Percentiles rank a stretch among this genome's conserved stretches.
Conservation (phyloP, 2,113 vertebrate genomes). For the Microcebus tavaratra region DNA sequence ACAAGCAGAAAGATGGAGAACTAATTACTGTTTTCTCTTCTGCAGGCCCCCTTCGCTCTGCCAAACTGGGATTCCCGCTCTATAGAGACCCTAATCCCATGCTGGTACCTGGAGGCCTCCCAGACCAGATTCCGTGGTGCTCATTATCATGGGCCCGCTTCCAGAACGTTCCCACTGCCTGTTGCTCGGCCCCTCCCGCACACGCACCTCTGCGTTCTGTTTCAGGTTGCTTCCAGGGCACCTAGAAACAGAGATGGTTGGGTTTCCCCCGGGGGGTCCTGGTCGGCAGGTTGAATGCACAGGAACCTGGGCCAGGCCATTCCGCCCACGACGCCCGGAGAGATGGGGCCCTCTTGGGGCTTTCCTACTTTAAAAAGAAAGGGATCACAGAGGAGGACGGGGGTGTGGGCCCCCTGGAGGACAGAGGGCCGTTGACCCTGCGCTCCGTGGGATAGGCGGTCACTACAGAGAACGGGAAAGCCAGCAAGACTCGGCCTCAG, state of each 20-base stretch:
- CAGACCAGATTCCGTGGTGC: slow-evolving; percentile 24
- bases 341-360: neutral
- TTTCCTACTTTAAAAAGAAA: neutral
- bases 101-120: slow-evolving; percentile 70
- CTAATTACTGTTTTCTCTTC: slow-evolving; percentile 67
- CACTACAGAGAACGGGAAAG: neutral
- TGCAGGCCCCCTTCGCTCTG: slow-evolving; percentile 54
- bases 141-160: neutral
- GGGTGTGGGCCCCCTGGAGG: neutral
- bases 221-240: neutral
- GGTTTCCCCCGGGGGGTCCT: neutral
- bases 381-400: neutral
- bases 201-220: neutral
- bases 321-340: rapidly evolving
- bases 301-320: neutral
- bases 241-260: neutral
- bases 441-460: neutral
- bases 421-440: neutral
- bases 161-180: neutral
- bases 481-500: neutral
- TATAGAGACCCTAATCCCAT: slow-evolving; percentile 46
- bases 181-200: rapidly evolving
- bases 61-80: slow-evolving; percentile 61
- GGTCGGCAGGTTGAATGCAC: neutral
- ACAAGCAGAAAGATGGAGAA: neutral